Evolutionary conservation across 2,888 invertebrate genomes (phyloP).

Genomic region (Odontocolon sp.): DNA sequence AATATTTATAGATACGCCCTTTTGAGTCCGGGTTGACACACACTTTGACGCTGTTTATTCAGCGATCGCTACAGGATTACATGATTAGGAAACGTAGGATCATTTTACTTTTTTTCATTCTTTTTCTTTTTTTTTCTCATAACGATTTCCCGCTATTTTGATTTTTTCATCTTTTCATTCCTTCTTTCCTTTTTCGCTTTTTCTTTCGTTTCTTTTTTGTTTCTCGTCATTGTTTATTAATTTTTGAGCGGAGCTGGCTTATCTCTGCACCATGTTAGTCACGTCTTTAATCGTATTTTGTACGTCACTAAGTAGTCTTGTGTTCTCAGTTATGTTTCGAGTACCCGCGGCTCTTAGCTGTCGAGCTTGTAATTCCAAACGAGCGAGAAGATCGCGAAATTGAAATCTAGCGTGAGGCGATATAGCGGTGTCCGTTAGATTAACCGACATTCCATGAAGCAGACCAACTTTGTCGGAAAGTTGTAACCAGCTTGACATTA

Average conservation of each 20-base stretch:
- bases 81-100: conserved; percentile 49
- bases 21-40: conserved; percentile 21
- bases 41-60: conserved; percentile 7
- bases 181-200: not conserved
- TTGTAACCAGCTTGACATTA: conserved; percentile 89
- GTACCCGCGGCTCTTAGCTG: conserved; percentile 87
- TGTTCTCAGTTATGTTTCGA: conserved; percentile 86
- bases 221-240: no score
- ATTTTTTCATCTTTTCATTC: not conserved
- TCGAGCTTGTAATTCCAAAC: conserved; percentile 87
- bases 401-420: conserved; percentile 94
- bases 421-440: conserved; percentile 89
- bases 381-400: conserved; percentile 88
- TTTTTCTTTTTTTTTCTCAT: not conserved
- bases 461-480: conserved; percentile 91
- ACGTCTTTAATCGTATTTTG: conserved; percentile 88
- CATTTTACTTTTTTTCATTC: conserved; percentile 22
- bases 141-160: not conserved
- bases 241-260: no score
- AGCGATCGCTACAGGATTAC: conserved; percentile 47
- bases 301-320: conserved; percentile 87
- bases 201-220: conserved; percentile 10
- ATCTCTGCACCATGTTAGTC: conserved; percentile 88
- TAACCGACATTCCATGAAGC: conserved; percentile 91
- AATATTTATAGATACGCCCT: conserved; percentile 45